Base-by-base conservation (phyloP, 2,113 vertebrate genomes). In the Podilymbus podiceps region DNA sequence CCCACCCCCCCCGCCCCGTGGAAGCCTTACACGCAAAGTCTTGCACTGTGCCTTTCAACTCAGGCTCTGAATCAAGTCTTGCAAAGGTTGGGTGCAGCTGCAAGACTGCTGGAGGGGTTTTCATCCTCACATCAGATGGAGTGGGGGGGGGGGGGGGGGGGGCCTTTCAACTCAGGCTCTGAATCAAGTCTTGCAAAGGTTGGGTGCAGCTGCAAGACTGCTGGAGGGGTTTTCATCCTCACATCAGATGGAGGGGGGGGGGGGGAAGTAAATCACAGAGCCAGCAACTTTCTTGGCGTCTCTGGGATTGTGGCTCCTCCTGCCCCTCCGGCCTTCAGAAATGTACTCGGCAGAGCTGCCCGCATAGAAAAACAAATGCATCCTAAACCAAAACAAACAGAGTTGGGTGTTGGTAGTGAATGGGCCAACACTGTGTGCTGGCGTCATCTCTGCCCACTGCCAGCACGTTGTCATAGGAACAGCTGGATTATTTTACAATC, bases 401-500 rank as follows among this genome's bases (percentile, higher is more conserved):
- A 96, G 55, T 35, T 92, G 96, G 95, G 96, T 97, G 97, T 97
- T 97, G 95, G 95, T 91, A 95, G 93, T 84, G 91, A 93, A 95
- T 93, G 93, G 95, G 96, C 93, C 93, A 93, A 89, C 87, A 79
- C 88, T 88, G 85, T 21, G 82, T 84, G 81, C 77, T 95, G 95
- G 93, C 87, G 97, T 98, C 97, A 98, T 96, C 93, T 40, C 95
- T 96, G 92, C 95, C 47, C 55, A 55, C 35, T 93, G 98, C 98
- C 98, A 98, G 93, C 86, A 90, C 8, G 96, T 98, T 95, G 97
- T 97, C 97, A 97, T 96, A 97, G 97, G 71, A 95, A 97, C 91
- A 84, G 92, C 94, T 97, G 96, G 95, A 97, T 94, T 93, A 77
- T 94, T 98, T 98, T 97, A 98, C 93, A 94, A 91, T 95, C 71